Conservation (phyloP, 2,113 vertebrate species). For the Meriones unguiculatus region DNA sequence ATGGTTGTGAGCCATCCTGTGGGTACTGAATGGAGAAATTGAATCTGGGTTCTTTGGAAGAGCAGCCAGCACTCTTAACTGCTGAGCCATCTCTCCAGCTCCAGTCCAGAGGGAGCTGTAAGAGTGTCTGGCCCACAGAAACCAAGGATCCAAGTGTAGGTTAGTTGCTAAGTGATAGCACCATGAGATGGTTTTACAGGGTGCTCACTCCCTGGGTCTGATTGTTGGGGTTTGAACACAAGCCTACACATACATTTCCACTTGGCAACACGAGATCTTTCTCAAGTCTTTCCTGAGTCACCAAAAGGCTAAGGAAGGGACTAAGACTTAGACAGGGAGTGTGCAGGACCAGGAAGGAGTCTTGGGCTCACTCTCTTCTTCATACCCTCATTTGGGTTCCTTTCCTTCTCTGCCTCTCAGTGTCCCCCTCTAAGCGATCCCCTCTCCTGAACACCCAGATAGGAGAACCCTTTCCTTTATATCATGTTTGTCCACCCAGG, state of each 20-base stretch:
- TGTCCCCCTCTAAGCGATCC: background rate
- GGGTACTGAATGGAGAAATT: background rate
- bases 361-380: background rate
- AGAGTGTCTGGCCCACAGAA: background rate
- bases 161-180: background rate
- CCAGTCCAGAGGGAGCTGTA: background rate
- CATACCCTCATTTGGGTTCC: fast-evolving
- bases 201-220: background rate
- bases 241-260: fast-evolving
- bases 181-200: background rate
- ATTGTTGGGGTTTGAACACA: background rate
- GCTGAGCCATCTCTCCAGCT: background rate
- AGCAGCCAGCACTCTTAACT: background rate
- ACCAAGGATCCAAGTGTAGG: background rate
- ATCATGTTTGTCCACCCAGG: background rate
- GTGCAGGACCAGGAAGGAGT: background rate
- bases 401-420: background rate
- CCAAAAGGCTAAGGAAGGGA: background rate
- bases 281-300: background rate
- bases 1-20: background rate
- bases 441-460: background rate
- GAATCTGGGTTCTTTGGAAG: background rate
- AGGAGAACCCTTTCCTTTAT: background rate
- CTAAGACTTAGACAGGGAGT: background rate
- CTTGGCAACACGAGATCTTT: background rate